Conservation (phyloP, 2,888 invertebrate species). For the Apomyelois bistriatella region DNA sequence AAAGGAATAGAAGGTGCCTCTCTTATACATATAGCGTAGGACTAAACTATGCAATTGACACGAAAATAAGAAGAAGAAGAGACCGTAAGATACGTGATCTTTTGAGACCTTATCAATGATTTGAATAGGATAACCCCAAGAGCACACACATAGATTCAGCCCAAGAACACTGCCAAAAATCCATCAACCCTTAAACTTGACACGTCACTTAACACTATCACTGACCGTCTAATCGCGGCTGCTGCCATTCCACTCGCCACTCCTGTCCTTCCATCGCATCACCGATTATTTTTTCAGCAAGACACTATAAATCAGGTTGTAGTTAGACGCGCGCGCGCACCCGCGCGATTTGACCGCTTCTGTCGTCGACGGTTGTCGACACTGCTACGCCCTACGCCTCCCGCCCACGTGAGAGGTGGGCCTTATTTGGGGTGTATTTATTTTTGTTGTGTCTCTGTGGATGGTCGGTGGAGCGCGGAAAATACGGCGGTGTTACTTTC, state of each 20-base stretch:
- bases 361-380: slow-evolving; percentile 84
- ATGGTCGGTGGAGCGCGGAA: background rate
- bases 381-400: slow-evolving; percentile 54
- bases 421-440: slow-evolving; percentile 28
- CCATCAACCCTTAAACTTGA: slow-evolving; percentile 14
- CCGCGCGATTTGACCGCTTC: slow-evolving; percentile 82
- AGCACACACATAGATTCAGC: too few relatives aligned
- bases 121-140: too few relatives aligned
- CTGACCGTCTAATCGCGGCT: slow-evolving; percentile 71
- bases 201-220: slow-evolving; percentile 39
- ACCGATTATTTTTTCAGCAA: slow-evolving; percentile 76
- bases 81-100: too few relatives aligned
- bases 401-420: slow-evolving; percentile 49
- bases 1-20: too few relatives aligned
- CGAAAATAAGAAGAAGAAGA: too few relatives aligned
- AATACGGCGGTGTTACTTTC: too few relatives aligned
- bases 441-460: slow-evolving; percentile 45
- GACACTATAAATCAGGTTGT: slow-evolving; percentile 77
- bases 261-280: slow-evolving; percentile 76
- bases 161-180: slow-evolving; percentile 9
- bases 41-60: too few relatives aligned
- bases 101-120: too few relatives aligned
- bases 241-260: slow-evolving; percentile 73
- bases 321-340: slow-evolving; percentile 61
- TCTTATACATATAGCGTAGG: too few relatives aligned